A percentile compares a stretch with the other conserved stretches of the same genome.
These are phyloP conservation scores for Anagyrus pseudococci DNA, from an alignment of 2,888 invertebrate species.

Conservation along the genomic window DNA sequence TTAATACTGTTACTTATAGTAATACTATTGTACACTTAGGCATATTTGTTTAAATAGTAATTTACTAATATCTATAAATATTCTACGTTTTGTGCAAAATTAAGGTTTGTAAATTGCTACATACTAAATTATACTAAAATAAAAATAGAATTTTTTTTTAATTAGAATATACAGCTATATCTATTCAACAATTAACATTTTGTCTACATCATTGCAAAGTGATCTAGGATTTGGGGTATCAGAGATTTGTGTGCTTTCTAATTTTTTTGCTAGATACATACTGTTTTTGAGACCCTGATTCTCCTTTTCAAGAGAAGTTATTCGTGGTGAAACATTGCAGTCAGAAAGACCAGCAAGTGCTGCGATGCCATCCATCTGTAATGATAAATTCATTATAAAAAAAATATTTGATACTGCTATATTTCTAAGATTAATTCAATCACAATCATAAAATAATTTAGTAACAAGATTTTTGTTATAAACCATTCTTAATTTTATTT, in stretches of 20 bases:
- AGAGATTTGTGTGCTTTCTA: slow-evolving; percentile 12
- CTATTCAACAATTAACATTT: slow-evolving; percentile 7
- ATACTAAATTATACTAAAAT: not conserved
- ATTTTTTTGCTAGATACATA: slow-evolving; percentile 43
- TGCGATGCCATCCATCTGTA: slow-evolving; percentile 73
- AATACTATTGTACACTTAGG: not conserved
- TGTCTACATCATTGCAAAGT: slow-evolving; percentile 2
- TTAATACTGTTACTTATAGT: too few species aligned
- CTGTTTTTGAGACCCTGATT: slow-evolving; percentile 63
- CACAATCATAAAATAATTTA: not conserved
- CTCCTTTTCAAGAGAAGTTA: slow-evolving; percentile 68
- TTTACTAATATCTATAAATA: slow-evolving; percentile 4
- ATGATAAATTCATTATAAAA: slow-evolving; percentile 44
- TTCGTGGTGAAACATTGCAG: slow-evolving; percentile 66
- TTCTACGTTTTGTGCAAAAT: not conserved
- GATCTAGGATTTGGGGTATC: slow-evolving; percentile 3
- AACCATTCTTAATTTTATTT: too few species aligned
- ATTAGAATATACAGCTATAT: not conserved
- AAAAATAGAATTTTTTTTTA: not conserved
- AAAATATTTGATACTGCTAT: not conserved
- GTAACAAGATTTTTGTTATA: not conserved
- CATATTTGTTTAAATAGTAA: not conserved
- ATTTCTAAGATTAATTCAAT: not conserved
- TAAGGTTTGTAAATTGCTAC: not conserved
- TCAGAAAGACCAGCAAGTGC: slow-evolving; percentile 66